Evolutionary conservation across 2,888 invertebrate species (phyloP), one percentile per base, ranked within the genome.

Genomic region (Drosophila neotestacea): DNA sequence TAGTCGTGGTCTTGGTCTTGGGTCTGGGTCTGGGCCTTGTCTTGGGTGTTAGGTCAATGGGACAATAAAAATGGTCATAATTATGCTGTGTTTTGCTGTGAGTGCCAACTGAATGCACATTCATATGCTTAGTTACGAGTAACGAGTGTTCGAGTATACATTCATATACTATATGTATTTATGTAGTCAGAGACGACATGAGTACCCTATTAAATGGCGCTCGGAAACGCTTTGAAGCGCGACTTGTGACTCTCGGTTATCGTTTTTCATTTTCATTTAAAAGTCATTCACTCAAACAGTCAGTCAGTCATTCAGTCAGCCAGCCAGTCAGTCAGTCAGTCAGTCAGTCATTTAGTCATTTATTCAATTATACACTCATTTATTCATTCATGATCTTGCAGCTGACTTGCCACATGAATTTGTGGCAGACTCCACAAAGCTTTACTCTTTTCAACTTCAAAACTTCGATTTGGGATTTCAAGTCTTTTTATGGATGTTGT

Each of bases 31-130:
- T 7, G 6, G 6, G 32, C 66, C 48, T 67, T 70, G 60, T 63
- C 62, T 77, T 86, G 78, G 79, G 74, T 78, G 85, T 85, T 87
- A 54, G 85, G 85, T 85, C 87, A 85, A 87, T 85, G 85, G 82
- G 82, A 87, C 87, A 85, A 82, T 86, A 84, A 77, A 85, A 85
- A 72, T 67, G 69, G 56, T 58, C 62, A 84, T 78, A 84, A 84
- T 81, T 73, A 79, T 65, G 63, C 55, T 69, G 34, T 56, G 13
- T 16, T 16, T 16, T 70, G 28, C 30, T 71, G 46, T 55, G 47
- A 30, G 52, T 65, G 64, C 38, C 60, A 51, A 62, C 36, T 66
- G 66, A 55, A 59, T 69, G 61, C 62, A 47, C 51, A 63, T 51
- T 56, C 61, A 46, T 61, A 22, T 28, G 22, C 36, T 16, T 16